phyloP scores from a whole-genome alignment of 53 echinoderm and acorn worm genomes.

The Paracentrotus lividus region DNA sequence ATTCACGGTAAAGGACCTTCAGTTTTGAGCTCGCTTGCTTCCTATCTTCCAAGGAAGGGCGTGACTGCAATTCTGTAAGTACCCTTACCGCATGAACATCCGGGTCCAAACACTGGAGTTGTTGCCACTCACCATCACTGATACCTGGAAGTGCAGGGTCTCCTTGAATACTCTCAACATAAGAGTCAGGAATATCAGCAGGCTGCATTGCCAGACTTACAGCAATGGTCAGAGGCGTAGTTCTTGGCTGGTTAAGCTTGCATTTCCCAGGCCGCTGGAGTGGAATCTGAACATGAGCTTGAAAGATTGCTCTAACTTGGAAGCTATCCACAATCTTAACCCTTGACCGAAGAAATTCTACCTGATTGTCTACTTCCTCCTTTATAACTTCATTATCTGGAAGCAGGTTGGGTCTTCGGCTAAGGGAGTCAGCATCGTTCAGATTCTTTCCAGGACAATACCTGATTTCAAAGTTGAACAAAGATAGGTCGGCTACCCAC shows the following conservation, averaged over 20 bases:
- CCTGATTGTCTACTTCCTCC: slow-evolving; percentile 27
- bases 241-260: background rate
- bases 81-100: background rate
- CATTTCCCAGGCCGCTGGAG: background rate
- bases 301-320: slow-evolving; percentile 11
- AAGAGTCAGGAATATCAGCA: slow-evolving; percentile 18
- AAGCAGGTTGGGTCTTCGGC: slow-evolving; percentile 60
- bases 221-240: background rate
- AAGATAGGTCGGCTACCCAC: slow-evolving; percentile 74
- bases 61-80: background rate
- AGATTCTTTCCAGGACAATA: slow-evolving; percentile 67
- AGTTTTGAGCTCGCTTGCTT: background rate
- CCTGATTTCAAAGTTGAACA: slow-evolving; percentile 61
- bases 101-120: slow-evolving; percentile 21
- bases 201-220: background rate
- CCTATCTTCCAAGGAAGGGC: slow-evolving; percentile 2
- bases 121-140: slow-evolving; percentile 43
- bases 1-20: background rate
- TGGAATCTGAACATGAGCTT: background rate
- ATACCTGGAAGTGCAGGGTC: slow-evolving; percentile 12
- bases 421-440: slow-evolving; percentile 56
- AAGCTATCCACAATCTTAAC: background rate
- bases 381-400: slow-evolving; percentile 15
- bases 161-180: background rate
- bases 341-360: slow-evolving; percentile 34